Evolutionary conservation across 2,113 vertebrate species (phyloP).

Genomic region (Morone saxatilis): DNA sequence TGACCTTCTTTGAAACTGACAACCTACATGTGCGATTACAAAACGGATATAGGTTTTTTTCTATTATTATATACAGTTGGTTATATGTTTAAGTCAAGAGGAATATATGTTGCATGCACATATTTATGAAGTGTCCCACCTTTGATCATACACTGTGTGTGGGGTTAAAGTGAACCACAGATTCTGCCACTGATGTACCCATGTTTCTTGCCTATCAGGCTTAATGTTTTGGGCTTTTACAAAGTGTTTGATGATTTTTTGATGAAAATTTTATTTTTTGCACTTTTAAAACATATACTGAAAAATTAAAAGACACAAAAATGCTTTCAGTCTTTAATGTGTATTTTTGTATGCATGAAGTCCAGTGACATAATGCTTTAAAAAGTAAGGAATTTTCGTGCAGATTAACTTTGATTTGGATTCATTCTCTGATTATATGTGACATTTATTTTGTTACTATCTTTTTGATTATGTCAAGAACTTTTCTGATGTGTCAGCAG

Average conservation of each 20-base stretch:
- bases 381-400: neutral
- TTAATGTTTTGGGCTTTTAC: neutral
- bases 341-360: neutral
- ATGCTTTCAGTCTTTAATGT: neutral
- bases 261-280: neutral
- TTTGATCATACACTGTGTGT: conserved; percentile 34
- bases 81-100: neutral
- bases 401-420: neutral
- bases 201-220: neutral
- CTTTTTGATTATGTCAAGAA: neutral
- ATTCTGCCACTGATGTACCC: neutral
- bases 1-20: neutral
- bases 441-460: neutral
- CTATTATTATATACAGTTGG: neutral
- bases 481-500: neutral
- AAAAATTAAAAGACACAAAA: conserved; percentile 50
- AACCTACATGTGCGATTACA: neutral
- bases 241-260: neutral
- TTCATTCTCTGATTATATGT: neutral
- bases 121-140: neutral
- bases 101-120: conserved; percentile 6
- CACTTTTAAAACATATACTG: conserved; percentile 51
- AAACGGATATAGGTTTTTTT: neutral
- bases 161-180: conserved; percentile 9
- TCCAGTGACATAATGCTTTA: neutral